These are phyloP conservation scores for Athene noctua DNA, from an alignment of 2,113 vertebrate genomes.

Conservation along the genomic window DNA sequence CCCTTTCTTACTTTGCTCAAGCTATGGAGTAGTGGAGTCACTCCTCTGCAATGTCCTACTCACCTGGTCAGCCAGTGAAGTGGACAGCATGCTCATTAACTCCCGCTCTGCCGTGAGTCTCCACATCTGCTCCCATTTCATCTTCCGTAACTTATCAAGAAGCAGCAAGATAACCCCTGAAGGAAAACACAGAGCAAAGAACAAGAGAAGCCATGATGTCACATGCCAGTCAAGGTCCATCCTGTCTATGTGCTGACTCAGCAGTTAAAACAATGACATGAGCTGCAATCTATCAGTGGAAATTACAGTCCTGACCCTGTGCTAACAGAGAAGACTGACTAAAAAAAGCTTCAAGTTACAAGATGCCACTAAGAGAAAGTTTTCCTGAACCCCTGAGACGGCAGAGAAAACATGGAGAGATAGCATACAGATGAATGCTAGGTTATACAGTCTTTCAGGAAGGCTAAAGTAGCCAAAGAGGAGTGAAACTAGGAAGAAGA, in stretches of 20 bases:
- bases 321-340: not conserved
- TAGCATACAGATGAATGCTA: not conserved
- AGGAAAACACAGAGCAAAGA: not conserved
- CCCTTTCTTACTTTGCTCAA: not conserved
- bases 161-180: constrained; percentile 95
- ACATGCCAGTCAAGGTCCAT: not conserved
- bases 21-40: not conserved
- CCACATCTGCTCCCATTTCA: constrained; percentile 99
- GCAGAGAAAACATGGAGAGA: not conserved
- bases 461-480: not conserved
- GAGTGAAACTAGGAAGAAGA: not conserved
- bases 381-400: not conserved
- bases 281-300: not conserved
- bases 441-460: not conserved
- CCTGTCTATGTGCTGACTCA: not conserved
- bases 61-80: constrained; percentile 97
- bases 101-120: constrained; percentile 94
- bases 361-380: not conserved
- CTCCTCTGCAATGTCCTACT: not conserved
- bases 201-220: not conserved
- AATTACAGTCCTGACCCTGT: not conserved
- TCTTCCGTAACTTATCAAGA: constrained; percentile 92
- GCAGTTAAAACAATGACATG: not conserved
- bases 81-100: constrained; percentile 98
- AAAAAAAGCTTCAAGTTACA: not conserved